These are phyloP conservation scores for Pavo muticus DNA, from an alignment of 2,113 vertebrate genomes.

Conservation along the genomic window DNA sequence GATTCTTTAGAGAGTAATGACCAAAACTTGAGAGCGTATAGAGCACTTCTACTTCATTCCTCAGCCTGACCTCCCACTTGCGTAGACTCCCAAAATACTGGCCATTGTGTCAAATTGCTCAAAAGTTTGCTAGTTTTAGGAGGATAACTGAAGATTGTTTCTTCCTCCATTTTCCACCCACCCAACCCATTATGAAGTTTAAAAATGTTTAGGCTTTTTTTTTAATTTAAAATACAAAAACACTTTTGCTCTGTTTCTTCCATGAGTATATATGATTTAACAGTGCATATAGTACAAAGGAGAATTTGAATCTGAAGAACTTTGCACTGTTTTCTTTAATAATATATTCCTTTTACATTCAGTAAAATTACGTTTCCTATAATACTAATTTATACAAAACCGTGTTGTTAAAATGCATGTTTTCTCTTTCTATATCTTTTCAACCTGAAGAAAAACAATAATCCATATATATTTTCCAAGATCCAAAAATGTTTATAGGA, in stretches of 20 bases:
- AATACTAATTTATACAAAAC: background rate
- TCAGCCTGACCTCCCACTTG: background rate
- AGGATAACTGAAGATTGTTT: background rate
- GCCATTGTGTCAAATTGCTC: background rate
- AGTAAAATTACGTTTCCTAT: background rate
- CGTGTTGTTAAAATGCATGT: background rate
- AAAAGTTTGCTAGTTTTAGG: background rate
- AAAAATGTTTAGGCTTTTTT: background rate
- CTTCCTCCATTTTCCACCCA: background rate
- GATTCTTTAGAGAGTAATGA: background rate
- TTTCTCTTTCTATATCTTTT: background rate
- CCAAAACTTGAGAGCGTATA: background rate
- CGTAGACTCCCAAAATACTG: background rate
- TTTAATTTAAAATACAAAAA: background rate
- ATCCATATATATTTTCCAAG: background rate
- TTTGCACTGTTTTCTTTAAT: background rate
- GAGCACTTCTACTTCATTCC: background rate
- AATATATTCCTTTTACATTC: background rate
- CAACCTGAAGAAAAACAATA: background rate
- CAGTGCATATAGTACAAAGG: background rate
- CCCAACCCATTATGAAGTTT: background rate
- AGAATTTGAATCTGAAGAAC: background rate
- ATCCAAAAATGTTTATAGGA: background rate
- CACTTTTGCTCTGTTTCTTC: background rate
- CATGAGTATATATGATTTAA: rapidly evolving